Conservation (phyloP, 2,113 vertebrate genomes). For the Rhagologus leucostigma region DNA sequence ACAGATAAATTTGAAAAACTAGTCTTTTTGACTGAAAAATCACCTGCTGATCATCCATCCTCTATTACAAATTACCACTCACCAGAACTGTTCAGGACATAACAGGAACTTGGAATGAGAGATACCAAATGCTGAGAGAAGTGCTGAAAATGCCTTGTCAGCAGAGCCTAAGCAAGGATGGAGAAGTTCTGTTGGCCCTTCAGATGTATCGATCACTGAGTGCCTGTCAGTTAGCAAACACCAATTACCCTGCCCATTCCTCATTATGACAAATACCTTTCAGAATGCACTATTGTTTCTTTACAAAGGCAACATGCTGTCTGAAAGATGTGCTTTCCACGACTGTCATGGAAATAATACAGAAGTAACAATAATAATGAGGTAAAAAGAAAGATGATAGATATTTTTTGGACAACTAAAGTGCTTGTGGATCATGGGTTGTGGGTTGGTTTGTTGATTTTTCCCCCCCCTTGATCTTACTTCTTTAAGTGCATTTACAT, state of each 20-base stretch:
- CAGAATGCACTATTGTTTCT: constrained; percentile 33
- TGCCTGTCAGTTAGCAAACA: constrained; percentile 66
- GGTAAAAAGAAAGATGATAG: neutral
- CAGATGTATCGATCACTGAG: constrained; percentile 45
- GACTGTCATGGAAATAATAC: neutral
- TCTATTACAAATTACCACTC: constrained; percentile 27
- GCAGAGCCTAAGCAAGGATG: constrained; percentile 55
- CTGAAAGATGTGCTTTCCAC: constrained; percentile 45
- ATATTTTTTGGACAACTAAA: neutral
- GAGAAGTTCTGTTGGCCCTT: constrained; percentile 49
- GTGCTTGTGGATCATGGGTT: neutral
- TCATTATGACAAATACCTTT: constrained; percentile 65
- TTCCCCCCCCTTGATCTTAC: neutral
- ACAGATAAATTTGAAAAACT: neutral
- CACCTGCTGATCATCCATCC: neutral
- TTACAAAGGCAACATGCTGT: constrained; percentile 23
- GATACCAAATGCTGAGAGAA: constrained; percentile 19
- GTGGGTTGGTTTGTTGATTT: neutral
- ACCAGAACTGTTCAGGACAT: neutral
- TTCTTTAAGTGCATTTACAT: neutral
- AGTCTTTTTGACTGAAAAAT: neutral
- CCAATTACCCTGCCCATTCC: constrained; percentile 64
- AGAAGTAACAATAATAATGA: neutral
- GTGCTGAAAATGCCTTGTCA: constrained; percentile 69
- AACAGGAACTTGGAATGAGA: constrained; percentile 38